Base-by-base conservation (phyloP, 30 jellyfish, hydroid and myxozoan species). In the Turritopsis dohrnii region DNA sequence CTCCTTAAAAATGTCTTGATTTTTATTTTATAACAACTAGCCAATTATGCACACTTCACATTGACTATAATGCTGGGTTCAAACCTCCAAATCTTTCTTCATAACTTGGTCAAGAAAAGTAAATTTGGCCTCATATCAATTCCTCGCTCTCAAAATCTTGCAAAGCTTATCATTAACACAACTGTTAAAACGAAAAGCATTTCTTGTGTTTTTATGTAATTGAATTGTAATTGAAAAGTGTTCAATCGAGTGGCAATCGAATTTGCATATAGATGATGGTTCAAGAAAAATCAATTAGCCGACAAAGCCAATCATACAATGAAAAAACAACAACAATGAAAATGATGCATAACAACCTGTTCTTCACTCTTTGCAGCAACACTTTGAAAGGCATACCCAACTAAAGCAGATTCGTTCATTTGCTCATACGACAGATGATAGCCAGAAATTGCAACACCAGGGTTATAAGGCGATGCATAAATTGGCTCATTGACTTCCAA, bases 361-460 rank as follows among this genome's bases (percentile, higher is more conserved):
- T 29, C 66, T 77, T 77, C 85, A 29, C 53, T 60, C 28, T 8
- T 74, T 30, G 21, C 72, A 19, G 8, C 21, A 1, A 24, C 52
- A 1, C 71, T 26, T 24, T 53, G 71, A 26, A 77, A 77, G 0
- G 85, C 85, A 77, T 77, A 77, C n/a, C 85, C 85, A 77, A 77
- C 72, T 0, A 77, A 66, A 13, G 85, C 71, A 29, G 19, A 60
- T 13, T 60, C 85, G 19, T 60, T 25, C 28, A 77, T 53, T 18
- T 77, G 71, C 29, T 77, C 53, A 25, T 29, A 53, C 1, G 75
- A 81, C n/a, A 86, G 76, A 52, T 71, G 60, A 30, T 71, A 74
- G 26, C 91, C 83, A 19, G 93, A 21, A 7, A 91, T 90, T 23
- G 97, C 97, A 23, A 91, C 90, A n/a, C 97, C 97, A 18, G 97